Evolutionary conservation across 2,113 vertebrate species (phyloP).

Genomic region (Protobothrops mucrosquamatus): DNA sequence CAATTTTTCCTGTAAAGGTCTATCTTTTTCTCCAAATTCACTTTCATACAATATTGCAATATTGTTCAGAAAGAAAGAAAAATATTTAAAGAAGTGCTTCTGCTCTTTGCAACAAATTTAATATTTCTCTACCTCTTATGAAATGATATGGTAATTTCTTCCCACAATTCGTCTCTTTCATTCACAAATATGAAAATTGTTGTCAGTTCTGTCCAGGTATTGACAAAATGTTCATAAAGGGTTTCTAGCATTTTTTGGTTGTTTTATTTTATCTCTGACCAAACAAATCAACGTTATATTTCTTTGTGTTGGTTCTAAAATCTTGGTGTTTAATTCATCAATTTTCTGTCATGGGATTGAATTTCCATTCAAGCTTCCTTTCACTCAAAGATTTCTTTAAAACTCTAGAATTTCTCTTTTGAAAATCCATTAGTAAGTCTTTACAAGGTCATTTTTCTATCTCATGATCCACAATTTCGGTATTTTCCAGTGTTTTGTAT

Average conservation of each 20-base stretch:
- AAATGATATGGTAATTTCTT: neutral
- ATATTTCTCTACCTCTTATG: neutral
- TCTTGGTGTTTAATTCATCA: too few species aligned
- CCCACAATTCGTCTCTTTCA: neutral
- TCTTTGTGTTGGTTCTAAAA: too few species aligned
- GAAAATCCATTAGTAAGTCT: neutral
- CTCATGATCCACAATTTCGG: neutral
- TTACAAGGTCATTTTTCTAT: neutral
- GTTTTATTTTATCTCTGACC: too few species aligned
- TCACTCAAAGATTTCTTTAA: neutral
- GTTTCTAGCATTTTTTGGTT: neutral
- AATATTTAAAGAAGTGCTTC: neutral
- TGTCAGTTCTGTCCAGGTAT: neutral
- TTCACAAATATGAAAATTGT: neutral
- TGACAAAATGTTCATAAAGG: neutral
- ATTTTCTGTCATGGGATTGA: too few species aligned
- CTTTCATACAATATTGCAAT: neutral
- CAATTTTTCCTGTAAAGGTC: neutral
- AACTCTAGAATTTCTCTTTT: neutral
- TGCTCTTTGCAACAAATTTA: neutral
- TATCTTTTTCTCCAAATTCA: neutral
- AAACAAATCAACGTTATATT: too few species aligned
- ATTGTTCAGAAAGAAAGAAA: neutral
- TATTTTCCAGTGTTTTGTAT: neutral
- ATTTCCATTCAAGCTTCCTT: neutral